Conservation (phyloP, 2,888 invertebrate species). For the Laothoe populi region DNA sequence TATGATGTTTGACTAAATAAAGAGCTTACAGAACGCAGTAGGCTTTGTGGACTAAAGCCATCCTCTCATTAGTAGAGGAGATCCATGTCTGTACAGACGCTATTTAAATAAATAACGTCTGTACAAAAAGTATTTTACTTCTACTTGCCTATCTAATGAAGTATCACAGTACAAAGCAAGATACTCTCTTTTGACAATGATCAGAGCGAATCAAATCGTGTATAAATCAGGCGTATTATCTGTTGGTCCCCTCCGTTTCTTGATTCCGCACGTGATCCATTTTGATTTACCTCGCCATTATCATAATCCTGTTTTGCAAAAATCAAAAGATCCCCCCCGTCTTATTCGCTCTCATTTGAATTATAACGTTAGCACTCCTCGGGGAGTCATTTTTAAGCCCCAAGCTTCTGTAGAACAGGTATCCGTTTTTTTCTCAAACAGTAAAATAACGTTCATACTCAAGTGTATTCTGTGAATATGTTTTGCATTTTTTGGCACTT, state of each 20-base stretch:
- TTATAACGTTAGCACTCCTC: slow-evolving; percentile 52
- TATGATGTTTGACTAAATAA: no score
- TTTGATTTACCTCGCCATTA: slow-evolving; percentile 56
- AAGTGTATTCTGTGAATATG: slow-evolving; percentile 19
- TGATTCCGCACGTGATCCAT: slow-evolving; percentile 48
- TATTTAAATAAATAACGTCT: no score
- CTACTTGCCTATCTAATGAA: slow-evolving; percentile 44
- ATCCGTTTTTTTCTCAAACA: slow-evolving; percentile 11
- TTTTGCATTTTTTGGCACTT: slow-evolving; percentile 21
- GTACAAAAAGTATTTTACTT: neutral
- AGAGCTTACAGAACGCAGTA: no score
- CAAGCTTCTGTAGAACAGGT: slow-evolving; percentile 27
- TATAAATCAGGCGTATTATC: slow-evolving; percentile 29
- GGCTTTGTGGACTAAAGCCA: no score
- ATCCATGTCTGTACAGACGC: no score
- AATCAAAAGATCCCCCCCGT: slow-evolving; percentile 58
- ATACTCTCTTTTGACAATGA: slow-evolving; percentile 36
- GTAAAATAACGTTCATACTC: slow-evolving; percentile 25
- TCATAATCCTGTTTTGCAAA: slow-evolving; percentile 63
- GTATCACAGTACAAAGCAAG: slow-evolving; percentile 43
- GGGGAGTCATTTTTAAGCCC: slow-evolving; percentile 51
- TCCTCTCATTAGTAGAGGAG: no score
- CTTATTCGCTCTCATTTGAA: slow-evolving; percentile 59
- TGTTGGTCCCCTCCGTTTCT: slow-evolving; percentile 10
- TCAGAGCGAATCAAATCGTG: slow-evolving; percentile 34